Evolutionary conservation across 1,140 invertebrate species (phyloP), one percentile per base, ranked within the genome.

Genomic region (Dendrolimus punctatus): DNA sequence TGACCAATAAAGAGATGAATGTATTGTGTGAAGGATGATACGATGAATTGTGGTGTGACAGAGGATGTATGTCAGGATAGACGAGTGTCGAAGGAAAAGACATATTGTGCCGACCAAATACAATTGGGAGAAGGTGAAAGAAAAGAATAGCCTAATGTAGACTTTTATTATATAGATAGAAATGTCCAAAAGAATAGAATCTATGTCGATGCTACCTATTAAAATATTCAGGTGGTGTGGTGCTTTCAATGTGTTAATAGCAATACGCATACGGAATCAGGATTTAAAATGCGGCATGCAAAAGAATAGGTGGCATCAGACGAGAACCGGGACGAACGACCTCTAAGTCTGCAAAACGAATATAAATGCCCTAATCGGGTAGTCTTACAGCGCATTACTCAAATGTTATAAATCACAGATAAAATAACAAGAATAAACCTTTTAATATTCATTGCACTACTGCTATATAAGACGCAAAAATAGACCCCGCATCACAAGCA

Each of bases 241-340:
- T 69, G 58, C 63, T 68, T 78, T 73, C 67, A 66, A 78, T 76
- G 77, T 78, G 77, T 71, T 73, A 81, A 80, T 80, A 78, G 64
- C 59, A 60, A 60, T 62, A 75, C 71, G 75, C 72, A 70, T 45
- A 55, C 57, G 49, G 79, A 81, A 80, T 82, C 67, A 39, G 71
- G 68, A 80, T 73, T 66, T 58, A 58, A 49, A 48, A 57, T 64
- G 71, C 71, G 71, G 72, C 64, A 73, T 69, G 69, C 73, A 71
- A 74, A 80, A 76, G 76, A 75, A 74, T 76, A 73, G 64, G 60
- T 68, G 60, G 67, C 58, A 68, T 73, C 66, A 71, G 71, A 71
- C 73, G 62, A 83, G 76, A 76, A 61, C 80, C 82, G 82, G 82
- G 82, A 76, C 77, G 82, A 85, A 85, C 80, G 82, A 83, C 82